These are phyloP conservation scores for Heliothis peltigera DNA, from an alignment of 2,888 invertebrate species.

Conservation along the genomic window DNA sequence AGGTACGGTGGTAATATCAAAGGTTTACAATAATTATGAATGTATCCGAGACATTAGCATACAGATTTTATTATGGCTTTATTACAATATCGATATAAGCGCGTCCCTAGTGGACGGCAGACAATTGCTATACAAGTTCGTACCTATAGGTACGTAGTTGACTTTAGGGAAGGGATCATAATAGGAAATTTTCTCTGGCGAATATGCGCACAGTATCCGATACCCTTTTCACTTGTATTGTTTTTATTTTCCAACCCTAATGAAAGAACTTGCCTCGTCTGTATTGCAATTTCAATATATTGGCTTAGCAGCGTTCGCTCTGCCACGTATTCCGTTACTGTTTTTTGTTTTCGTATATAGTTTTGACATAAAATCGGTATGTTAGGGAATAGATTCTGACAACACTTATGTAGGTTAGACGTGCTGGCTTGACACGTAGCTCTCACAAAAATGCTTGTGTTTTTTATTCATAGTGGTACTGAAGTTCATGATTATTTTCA, in stretches of 20 bases:
- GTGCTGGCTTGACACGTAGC: conserved; percentile 20
- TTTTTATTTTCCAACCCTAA: conserved; percentile 89
- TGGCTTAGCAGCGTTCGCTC: conserved; percentile 71
- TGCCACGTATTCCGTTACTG: conserved; percentile 64
- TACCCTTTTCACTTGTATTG: conserved; percentile 89
- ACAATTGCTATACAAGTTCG: conserved; percentile 83
- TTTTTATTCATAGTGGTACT: conserved; percentile 17
- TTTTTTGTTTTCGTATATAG: conserved; percentile 65
- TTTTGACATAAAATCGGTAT: conserved; percentile 59
- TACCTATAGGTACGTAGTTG: conserved; percentile 78
- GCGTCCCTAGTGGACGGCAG: conserved; percentile 74
- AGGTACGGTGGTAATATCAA: conserved; percentile 53
- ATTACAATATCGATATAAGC: conserved; percentile 58
- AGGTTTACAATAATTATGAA: conserved; percentile 55
- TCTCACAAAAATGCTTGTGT: conserved; percentile 17
- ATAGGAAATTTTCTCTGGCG: conserved; percentile 87
- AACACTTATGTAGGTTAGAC: conserved; percentile 44
- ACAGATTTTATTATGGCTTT: conserved; percentile 43
- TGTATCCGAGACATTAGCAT: conserved; percentile 42
- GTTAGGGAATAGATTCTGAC: conserved; percentile 57
- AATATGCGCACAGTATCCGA: conserved; percentile 85
- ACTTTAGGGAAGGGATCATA: conserved; percentile 88
- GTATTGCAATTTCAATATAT: conserved; percentile 85
- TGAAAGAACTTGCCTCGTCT: conserved; percentile 87
- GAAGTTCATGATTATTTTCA: conserved; percentile 33